Evolutionary conservation across 2,888 invertebrate species (phyloP).

Genomic region (Pycnomerus fuliginosus): DNA sequence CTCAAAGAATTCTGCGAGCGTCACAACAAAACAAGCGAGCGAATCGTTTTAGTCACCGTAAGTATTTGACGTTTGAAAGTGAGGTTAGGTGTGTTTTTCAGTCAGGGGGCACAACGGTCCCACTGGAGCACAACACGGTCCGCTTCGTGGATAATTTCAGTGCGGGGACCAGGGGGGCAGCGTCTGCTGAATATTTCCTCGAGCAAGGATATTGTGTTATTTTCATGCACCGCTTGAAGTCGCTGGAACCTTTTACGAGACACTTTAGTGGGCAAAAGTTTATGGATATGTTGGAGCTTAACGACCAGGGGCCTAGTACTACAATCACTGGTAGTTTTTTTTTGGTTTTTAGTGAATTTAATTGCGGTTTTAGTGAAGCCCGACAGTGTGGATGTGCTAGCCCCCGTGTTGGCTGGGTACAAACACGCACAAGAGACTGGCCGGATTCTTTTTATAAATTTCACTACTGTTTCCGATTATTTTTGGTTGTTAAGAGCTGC

Average conservation of each 20-base stretch:
- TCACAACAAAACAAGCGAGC: slow-evolving; percentile 66
- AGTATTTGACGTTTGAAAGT: slow-evolving; percentile 43
- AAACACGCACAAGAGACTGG: slow-evolving; percentile 75
- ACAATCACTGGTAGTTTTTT: slow-evolving; percentile 60
- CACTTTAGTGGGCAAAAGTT: slow-evolving; percentile 80
- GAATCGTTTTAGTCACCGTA: slow-evolving; percentile 79
- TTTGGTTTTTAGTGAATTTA: slow-evolving; percentile 1
- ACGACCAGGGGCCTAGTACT: slow-evolving; percentile 64
- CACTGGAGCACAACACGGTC: slow-evolving; percentile 95
- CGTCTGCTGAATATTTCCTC: slow-evolving; percentile 95
- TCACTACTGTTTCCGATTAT: slow-evolving; percentile 88
- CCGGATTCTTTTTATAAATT: slow-evolving; percentile 72
- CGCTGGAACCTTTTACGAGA: slow-evolving; percentile 87
- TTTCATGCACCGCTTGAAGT: slow-evolving; percentile 88
- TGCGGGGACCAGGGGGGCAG: slow-evolving; percentile 91
- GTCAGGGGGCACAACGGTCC: slow-evolving; percentile 97
- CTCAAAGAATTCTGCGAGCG: slow-evolving; percentile 73
- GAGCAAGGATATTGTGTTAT: slow-evolving; percentile 86
- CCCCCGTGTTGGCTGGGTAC: slow-evolving; percentile 72
- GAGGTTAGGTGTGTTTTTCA: slow-evolving; percentile 50
- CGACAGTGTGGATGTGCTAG: slow-evolving; percentile 70
- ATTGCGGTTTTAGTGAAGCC: slow-evolving; percentile 61
- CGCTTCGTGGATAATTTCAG: slow-evolving; percentile 99
- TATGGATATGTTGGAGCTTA: slow-evolving; percentile 74
- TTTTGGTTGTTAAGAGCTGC: slow-evolving; percentile 85